Evolutionary conservation across 2,888 invertebrate species (phyloP).

Genomic region (Tachystola acroxantha): DNA sequence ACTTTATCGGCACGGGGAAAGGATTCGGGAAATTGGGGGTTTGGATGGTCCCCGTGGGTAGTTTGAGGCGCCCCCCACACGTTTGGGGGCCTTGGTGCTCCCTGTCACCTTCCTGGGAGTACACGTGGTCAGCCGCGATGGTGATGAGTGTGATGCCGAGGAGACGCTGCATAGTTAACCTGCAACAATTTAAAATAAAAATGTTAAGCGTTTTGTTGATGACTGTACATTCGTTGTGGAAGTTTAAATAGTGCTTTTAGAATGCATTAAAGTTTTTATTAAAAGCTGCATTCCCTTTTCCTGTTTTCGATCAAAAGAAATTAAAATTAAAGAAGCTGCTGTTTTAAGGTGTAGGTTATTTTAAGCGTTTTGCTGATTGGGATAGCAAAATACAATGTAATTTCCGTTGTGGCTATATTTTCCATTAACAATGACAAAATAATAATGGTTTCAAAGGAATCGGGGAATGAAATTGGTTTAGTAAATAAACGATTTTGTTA

Average conservation of each 20-base stretch:
- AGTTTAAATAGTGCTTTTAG: constrained; percentile 2
- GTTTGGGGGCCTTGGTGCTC: constrained; percentile 61
- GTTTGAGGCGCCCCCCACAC: constrained; percentile 83
- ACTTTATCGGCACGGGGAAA: constrained; percentile 89
- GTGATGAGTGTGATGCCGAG: constrained; percentile 52
- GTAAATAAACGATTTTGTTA: no score
- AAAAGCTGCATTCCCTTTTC: background rate
- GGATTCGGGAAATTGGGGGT: constrained; percentile 91
- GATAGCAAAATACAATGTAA: no score
- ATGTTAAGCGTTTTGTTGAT: constrained; percentile 1
- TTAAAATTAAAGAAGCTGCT: no score
- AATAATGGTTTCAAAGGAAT: no score
- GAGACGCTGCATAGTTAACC: constrained; percentile 50
- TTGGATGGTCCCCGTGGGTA: constrained; percentile 83
- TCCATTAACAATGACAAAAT: no score
- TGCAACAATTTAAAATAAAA: constrained; percentile 34
- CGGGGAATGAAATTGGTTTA: no score
- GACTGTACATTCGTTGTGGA: background rate
- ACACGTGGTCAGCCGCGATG: constrained; percentile 37
- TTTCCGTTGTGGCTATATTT: no score
- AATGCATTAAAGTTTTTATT: background rate
- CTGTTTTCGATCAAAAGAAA: no score
- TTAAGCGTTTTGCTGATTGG: no score
- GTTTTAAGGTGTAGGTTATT: no score
- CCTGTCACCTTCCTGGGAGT: constrained; percentile 39